These are phyloP conservation scores for Oryzias melastigma DNA, from an alignment of 2,113 vertebrate species.

Conservation along the genomic window DNA sequence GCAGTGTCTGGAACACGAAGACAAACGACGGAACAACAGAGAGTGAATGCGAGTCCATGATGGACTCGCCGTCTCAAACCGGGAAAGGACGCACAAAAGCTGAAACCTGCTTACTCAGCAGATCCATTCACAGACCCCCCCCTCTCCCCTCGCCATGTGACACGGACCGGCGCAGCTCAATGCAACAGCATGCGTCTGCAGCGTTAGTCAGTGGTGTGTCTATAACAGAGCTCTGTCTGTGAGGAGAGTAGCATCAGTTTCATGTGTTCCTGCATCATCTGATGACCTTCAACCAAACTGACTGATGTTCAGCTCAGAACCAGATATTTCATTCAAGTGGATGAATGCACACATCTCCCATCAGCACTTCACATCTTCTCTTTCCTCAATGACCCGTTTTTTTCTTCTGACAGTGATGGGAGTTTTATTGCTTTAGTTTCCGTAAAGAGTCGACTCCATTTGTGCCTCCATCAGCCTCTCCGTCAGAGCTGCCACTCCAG, in stretches of 20 bases:
- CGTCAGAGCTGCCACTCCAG: conserved; percentile 12
- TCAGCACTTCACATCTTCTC: too few relatives aligned
- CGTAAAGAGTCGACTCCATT: too few relatives aligned
- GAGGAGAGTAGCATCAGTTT: conserved; percentile 41
- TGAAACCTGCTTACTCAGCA: conserved; percentile 66
- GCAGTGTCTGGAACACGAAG: conserved; percentile 15
- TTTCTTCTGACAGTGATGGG: conserved; percentile 15
- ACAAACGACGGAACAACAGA: conserved; percentile 44
- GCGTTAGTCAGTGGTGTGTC: conserved; percentile 30
- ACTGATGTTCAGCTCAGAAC: too few relatives aligned
- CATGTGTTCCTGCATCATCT: background rate
- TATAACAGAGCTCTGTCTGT: conserved; percentile 43
- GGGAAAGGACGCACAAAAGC: conserved; percentile 9
- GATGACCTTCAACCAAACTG: too few relatives aligned
- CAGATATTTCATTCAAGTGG: too few relatives aligned
- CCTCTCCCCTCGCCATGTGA: background rate
- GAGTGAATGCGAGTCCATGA: conserved; percentile 54
- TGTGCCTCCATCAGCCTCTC: background rate
- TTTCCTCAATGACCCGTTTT: background rate
- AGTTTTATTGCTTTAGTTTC: background rate
- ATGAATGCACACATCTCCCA: too few relatives aligned
- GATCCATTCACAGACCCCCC: conserved; percentile 35
- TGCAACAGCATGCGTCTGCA: conserved; percentile 11
- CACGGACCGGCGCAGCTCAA: too few relatives aligned
- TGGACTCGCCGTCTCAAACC: conserved; percentile 32